phyloP scores from a whole-genome alignment of 1,140 invertebrate genomes.

The Alviniconcha marisindica region DNA sequence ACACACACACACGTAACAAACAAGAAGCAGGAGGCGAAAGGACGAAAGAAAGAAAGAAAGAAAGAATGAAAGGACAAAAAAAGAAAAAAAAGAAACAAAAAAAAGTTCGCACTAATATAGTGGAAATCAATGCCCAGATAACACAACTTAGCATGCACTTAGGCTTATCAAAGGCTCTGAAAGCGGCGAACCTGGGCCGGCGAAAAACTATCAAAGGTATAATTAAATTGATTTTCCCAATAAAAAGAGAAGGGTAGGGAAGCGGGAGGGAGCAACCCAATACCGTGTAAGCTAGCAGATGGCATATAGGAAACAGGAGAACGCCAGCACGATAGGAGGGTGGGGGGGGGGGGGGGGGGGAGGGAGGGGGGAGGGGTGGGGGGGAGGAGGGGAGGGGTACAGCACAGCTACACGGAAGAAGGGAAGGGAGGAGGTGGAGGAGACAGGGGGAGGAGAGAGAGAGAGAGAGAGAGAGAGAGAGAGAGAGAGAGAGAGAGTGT shows the following conservation, averaged over 20 bases:
- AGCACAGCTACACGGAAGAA: no score
- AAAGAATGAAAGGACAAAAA: neutral
- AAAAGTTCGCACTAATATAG: conserved; percentile 28
- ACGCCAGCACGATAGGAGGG: neutral
- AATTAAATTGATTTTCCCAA: conserved; percentile 43
- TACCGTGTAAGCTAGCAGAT: conserved; percentile 38
- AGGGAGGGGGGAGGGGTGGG: neutral
- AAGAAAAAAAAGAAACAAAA: no score
- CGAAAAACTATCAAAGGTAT: conserved; percentile 41
- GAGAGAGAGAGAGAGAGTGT: no score
- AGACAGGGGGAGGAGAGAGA: neutral
- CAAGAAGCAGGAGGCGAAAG: no score
- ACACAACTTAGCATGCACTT: conserved; percentile 43
- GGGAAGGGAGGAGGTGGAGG: no score
- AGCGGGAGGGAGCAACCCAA: neutral
- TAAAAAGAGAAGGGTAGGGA: conserved; percentile 15
- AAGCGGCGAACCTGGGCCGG: neutral
- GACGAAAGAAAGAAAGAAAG: neutral
- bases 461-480: no score
- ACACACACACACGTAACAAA: no score
- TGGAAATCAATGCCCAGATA: conserved; percentile 33
- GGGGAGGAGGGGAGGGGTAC: no score
- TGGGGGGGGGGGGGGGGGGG: neutral
- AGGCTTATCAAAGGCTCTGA: conserved; percentile 39
- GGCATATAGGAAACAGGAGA: conserved; percentile 23